Conservation (phyloP, 1,140 invertebrate genomes). For the Ectropis grisescens region DNA sequence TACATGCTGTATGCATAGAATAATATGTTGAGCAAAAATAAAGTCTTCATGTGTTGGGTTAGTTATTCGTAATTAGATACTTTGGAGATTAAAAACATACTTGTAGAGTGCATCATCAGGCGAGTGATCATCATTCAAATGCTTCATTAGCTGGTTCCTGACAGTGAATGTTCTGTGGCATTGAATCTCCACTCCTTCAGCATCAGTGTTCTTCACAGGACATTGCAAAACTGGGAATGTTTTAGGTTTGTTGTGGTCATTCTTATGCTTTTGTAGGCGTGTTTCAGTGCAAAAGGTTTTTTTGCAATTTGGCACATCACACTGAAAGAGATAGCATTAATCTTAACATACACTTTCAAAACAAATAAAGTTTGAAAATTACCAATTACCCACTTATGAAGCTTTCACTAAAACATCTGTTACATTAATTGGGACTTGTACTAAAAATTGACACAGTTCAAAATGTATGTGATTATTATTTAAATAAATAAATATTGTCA, state of each 20-base stretch:
- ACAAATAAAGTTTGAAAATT: too few relatives aligned
- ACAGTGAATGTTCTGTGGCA: slow-evolving; percentile 36
- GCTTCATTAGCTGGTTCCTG: slow-evolving; percentile 34
- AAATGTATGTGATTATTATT: too few relatives aligned
- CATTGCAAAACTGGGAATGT: slow-evolving; percentile 28
- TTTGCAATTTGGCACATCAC: slow-evolving; percentile 54
- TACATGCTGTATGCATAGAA: too few relatives aligned
- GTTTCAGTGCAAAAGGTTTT: slow-evolving; percentile 50
- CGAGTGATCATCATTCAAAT: slow-evolving; percentile 49
- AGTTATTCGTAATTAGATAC: too few relatives aligned
- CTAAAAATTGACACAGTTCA: too few relatives aligned
- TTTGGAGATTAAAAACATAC: slow-evolving; percentile 11
- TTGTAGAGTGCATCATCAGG: slow-evolving; percentile 46
- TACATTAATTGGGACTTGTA: too few relatives aligned
- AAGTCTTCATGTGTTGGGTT: too few relatives aligned
- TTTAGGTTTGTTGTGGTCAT: slow-evolving; percentile 31
- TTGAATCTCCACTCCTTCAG: slow-evolving; percentile 21
- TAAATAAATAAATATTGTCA: too few relatives aligned
- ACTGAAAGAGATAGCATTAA: slow-evolving; percentile 23
- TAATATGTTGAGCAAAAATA: too few relatives aligned
- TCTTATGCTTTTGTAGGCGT: slow-evolving; percentile 48
- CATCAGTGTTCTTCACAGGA: slow-evolving; percentile 29
- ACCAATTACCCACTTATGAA: too few relatives aligned
- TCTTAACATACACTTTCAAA: neutral
- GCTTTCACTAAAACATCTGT: too few relatives aligned